These are phyloP conservation scores for Pseudolycoriella hygida DNA, from an alignment of 2,888 invertebrate species.

Conservation along the genomic window DNA sequence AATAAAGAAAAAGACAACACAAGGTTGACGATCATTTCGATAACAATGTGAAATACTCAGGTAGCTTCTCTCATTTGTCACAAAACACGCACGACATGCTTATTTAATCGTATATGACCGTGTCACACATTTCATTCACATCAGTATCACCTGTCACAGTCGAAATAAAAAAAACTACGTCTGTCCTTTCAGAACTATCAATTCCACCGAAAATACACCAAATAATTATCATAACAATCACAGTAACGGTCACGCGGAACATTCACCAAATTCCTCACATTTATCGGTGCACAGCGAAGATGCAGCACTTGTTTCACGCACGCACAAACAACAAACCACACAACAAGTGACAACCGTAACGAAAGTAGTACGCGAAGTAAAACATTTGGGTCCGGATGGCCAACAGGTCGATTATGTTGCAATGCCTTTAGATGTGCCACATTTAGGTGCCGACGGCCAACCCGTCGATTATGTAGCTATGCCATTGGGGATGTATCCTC, in stretches of 20 bases:
- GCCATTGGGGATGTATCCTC: conserved; percentile 25
- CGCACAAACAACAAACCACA: conserved; percentile 48
- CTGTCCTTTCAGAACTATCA: conserved; percentile 19
- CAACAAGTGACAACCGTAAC: conserved; percentile 55
- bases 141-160: too few species aligned
- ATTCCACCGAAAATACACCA: conserved; percentile 13
- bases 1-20: too few species aligned
- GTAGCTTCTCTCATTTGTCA: too few species aligned
- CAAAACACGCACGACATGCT: too few species aligned
- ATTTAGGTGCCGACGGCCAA: conserved; percentile 35
- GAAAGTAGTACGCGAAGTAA: conserved; percentile 47
- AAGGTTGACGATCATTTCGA: too few species aligned
- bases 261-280: conserved; percentile 39
- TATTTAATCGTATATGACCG: too few species aligned
- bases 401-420: conserved; percentile 34
- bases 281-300: conserved; percentile 32
- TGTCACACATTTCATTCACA: too few species aligned
- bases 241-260: conserved; percentile 46
- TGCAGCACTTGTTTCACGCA: conserved; percentile 34
- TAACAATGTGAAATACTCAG: too few species aligned
- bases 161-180: too few species aligned
- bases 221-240: conserved; percentile 20
- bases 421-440: conserved; percentile 31
- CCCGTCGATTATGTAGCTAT: conserved; percentile 35
- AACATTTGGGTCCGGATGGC: conserved; percentile 34